Conservation (phyloP, 1,140 invertebrate species). For the Aphaenogaster ashmeadi region DNA sequence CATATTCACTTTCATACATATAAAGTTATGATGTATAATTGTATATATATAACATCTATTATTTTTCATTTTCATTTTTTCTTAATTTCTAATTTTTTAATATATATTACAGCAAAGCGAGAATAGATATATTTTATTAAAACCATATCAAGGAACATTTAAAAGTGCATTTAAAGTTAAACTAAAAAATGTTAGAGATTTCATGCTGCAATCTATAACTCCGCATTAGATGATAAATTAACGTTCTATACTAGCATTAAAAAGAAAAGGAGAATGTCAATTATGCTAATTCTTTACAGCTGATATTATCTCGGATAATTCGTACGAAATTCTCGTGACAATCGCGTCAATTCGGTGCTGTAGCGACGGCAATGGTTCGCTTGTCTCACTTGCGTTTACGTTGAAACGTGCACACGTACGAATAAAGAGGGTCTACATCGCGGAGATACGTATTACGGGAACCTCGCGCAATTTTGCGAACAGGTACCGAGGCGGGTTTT, state of each 20-base stretch:
- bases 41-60: neutral
- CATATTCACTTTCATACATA: neutral
- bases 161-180: neutral
- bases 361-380: neutral
- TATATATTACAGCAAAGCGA: neutral
- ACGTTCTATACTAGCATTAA: neutral
- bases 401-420: conserved; percentile 6
- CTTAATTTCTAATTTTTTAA: neutral
- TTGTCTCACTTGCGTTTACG: conserved; percentile 36
- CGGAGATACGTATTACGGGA: conserved; percentile 59
- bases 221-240: neutral
- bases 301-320: conserved; percentile 1
- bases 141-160: neutral
- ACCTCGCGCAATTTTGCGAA: conserved; percentile 70
- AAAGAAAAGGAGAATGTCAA: neutral
- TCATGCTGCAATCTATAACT: neutral
- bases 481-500: conserved; percentile 55
- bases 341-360: conserved; percentile 11
- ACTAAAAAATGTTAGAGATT: neutral
- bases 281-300: neutral
- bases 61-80: neutral
- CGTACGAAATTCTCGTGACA: conserved; percentile 13
- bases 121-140: conserved; percentile 13
- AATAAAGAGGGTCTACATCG: conserved; percentile 40
- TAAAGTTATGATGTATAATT: neutral